These are phyloP conservation scores for Neogobius melanostomus DNA, from an alignment of 2,113 vertebrate species.

Conservation along the genomic window DNA sequence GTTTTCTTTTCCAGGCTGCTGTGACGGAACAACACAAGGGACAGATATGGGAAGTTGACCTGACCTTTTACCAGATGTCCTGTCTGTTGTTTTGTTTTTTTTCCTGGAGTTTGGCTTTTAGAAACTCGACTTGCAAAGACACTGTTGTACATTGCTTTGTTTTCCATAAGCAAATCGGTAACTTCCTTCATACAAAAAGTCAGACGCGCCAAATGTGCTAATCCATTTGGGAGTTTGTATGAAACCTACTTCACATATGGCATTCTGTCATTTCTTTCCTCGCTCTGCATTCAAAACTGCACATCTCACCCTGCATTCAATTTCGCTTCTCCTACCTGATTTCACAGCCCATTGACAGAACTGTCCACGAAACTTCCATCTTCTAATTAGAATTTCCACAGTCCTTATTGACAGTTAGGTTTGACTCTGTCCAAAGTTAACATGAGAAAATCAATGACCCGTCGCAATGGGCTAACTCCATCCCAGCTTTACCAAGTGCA, in stretches of 20 bases:
- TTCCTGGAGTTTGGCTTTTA: not conserved
- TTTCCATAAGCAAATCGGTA: no score
- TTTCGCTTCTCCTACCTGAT: constrained; percentile 28
- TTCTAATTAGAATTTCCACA: constrained; percentile 46
- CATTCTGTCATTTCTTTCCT: not conserved
- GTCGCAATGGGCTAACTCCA: constrained; percentile 49
- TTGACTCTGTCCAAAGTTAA: constrained; percentile 34
- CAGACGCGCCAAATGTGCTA: no score
- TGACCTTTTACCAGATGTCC: constrained; percentile 24
- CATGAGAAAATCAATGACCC: constrained; percentile 47
- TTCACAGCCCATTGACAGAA: constrained; percentile 44
- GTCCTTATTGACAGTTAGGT: constrained; percentile 49
- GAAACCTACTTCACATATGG: no score
- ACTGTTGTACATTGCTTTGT: no score
- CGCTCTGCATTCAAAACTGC: constrained; percentile 5
- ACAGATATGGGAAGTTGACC: constrained; percentile 21
- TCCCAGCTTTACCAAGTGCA: constrained; percentile 43
- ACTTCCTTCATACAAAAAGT: no score
- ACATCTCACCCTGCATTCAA: constrained; percentile 28
- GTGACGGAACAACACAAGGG: constrained; percentile 38
- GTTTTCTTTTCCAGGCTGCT: constrained; percentile 53
- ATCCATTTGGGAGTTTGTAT: no score
- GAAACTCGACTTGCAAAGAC: not conserved
- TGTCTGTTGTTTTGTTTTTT: no score
- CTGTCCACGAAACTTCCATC: constrained; percentile 34